These are phyloP conservation scores for Brachyalestes nurse DNA, from an alignment of 2,797 vertebrate genomes.

Conservation along the genomic window DNA sequence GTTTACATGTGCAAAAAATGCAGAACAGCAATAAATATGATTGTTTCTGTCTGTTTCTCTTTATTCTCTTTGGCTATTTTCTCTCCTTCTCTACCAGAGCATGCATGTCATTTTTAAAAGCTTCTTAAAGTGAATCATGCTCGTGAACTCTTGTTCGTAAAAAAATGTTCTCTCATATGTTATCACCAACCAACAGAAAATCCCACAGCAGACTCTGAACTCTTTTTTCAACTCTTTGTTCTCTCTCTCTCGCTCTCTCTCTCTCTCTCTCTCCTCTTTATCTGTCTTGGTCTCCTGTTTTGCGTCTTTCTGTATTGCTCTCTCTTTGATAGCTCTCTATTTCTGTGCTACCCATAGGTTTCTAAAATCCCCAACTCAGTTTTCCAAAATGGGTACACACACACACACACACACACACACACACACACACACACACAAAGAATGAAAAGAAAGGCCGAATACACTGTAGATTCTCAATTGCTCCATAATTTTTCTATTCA, in stretches of 20 bases:
- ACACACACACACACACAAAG: slow-evolving; percentile 10
- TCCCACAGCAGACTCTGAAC: neutral
- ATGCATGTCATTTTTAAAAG: neutral
- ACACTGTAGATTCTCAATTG: slow-evolving; percentile 1
- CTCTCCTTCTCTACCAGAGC: neutral
- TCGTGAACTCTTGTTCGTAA: neutral
- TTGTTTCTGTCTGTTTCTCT: no score
- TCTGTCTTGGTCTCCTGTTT: slow-evolving; percentile 15
- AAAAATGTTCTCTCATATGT: neutral
- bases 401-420: slow-evolving; percentile 14
- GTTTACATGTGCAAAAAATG: no score
- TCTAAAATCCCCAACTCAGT: slow-evolving; percentile 17
- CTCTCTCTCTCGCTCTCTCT: slow-evolving; percentile 5
- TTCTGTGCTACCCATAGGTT: slow-evolving; percentile 9
- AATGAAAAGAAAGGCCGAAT: neutral
- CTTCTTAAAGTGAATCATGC: neutral
- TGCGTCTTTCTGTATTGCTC: neutral
- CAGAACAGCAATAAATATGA: neutral
- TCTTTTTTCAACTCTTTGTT: neutral
- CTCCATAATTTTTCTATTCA: slow-evolving; percentile 12
- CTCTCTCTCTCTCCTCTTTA: slow-evolving; percentile 21
- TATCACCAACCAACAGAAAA: slow-evolving; percentile 2
- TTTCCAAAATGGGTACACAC: neutral
- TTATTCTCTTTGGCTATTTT: no score
- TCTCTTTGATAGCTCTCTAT: slow-evolving; percentile 3